phyloP scores from a whole-genome alignment of 2,797 vertebrate species.

The Apogon hyalosoma region DNA sequence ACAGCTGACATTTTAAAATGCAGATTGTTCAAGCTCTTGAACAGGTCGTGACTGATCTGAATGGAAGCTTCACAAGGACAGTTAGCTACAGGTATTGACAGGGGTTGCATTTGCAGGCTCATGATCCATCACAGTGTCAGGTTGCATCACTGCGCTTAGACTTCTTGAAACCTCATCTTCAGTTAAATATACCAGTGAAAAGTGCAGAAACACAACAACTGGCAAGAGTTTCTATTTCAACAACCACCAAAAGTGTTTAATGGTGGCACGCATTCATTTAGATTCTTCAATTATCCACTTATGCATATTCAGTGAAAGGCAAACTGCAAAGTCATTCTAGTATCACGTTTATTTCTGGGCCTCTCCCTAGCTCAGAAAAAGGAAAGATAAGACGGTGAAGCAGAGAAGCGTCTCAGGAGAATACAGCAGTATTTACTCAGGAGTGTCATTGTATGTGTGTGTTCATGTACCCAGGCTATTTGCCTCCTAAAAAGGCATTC shows the following conservation, averaged over 20 bases:
- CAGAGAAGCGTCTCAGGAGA: constrained; percentile 38
- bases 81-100: constrained; percentile 32
- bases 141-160: constrained; percentile 31
- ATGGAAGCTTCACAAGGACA: constrained; percentile 33
- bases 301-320: constrained; percentile 64
- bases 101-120: constrained; percentile 35
- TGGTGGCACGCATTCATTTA: constrained; percentile 8
- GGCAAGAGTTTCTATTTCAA: constrained; percentile 23
- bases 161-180: constrained; percentile 28
- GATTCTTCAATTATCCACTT: constrained; percentile 51
- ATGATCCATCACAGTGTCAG: constrained; percentile 35
- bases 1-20: constrained; percentile 34
- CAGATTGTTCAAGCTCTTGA: constrained; percentile 30
- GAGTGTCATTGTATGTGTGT: constrained; percentile 15
- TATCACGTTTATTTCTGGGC: constrained; percentile 59
- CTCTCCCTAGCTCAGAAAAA: constrained; percentile 35
- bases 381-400: constrained; percentile 32
- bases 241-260: constrained; percentile 29
- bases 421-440: constrained; percentile 40
- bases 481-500: constrained; percentile 42
- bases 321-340: constrained; percentile 71
- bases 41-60: constrained; percentile 50
- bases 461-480: constrained; percentile 31
- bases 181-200: not conserved
- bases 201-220: constrained; percentile 14